phyloP scores from a whole-genome alignment of 2,888 invertebrate genomes.

The Andrena bicolor region DNA sequence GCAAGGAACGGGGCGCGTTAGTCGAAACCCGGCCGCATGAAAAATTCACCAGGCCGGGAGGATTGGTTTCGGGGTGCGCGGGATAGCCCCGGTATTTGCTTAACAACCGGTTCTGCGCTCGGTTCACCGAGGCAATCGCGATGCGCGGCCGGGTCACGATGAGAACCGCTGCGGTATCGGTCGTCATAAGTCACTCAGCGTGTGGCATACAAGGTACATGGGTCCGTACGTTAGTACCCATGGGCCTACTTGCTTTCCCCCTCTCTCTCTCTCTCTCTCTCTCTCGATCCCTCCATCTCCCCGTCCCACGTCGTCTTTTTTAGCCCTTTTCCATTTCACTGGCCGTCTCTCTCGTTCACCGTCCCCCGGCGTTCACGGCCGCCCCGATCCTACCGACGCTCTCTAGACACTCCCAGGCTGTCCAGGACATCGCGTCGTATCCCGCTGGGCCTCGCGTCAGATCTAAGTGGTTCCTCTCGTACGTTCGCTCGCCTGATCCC shows the following conservation, averaged over 20 bases:
- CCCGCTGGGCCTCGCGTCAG: conserved; percentile 72
- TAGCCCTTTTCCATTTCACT: conserved; percentile 43
- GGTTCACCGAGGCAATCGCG: neutral
- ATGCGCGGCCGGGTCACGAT: conserved; percentile 23
- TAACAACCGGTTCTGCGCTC: conserved; percentile 58
- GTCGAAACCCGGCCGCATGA: conserved; percentile 37
- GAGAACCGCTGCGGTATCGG: conserved; percentile 81
- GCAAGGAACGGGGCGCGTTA: conserved; percentile 8
- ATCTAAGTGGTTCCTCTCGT: conserved; percentile 66
- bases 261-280: conserved; percentile 36
- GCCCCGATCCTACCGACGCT: conserved; percentile 47
- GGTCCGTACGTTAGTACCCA: conserved; percentile 73
- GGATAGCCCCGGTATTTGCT: conserved; percentile 52
- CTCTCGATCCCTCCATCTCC: conserved; percentile 18
- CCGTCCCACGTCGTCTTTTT: conserved; percentile 44
- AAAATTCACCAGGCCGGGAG: conserved; percentile 36
- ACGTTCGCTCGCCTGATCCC: conserved; percentile 51
- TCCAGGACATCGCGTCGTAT: conserved; percentile 75
- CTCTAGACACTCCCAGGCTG: conserved; percentile 72
- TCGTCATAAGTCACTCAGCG: conserved; percentile 84
- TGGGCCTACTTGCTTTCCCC: conserved; percentile 65
- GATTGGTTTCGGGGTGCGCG: conserved; percentile 20
- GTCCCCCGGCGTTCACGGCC: conserved; percentile 41
- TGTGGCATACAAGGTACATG: conserved; percentile 80
- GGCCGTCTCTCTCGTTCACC: conserved; percentile 18